Percentiles rank a stretch among this genome's conserved stretches.
Conservation (phyloP, 1,140 invertebrate species). For the Drosophila ficusphila region DNA sequence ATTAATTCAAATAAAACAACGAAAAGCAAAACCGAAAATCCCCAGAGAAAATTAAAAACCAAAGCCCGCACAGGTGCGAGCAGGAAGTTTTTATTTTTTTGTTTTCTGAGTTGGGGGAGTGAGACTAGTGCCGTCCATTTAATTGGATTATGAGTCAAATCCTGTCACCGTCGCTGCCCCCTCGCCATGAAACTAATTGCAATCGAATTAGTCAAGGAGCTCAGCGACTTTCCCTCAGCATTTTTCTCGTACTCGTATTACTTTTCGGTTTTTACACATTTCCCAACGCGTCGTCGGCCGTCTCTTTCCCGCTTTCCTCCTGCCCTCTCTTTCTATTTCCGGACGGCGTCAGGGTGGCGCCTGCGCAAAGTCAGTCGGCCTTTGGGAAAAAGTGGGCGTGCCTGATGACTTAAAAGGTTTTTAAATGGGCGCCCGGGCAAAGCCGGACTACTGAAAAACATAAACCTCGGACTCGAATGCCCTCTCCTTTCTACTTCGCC, state of each 20-base stretch:
- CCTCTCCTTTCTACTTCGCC: slow-evolving; percentile 54
- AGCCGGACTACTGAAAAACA: slow-evolving; percentile 22
- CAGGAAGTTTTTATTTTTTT: slow-evolving; percentile 46
- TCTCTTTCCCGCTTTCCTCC: background rate
- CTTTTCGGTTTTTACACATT: slow-evolving; percentile 27
- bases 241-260: slow-evolving; percentile 15
- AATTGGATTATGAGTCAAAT: slow-evolving; percentile 77
- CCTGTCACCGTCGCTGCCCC: slow-evolving; percentile 62
- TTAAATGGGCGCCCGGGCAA: slow-evolving; percentile 68
- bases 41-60: slow-evolving; percentile 33
- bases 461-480: slow-evolving; percentile 27
- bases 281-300: slow-evolving; percentile 34
- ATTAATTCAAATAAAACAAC: slow-evolving; percentile 23
- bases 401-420: slow-evolving; percentile 82
- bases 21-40: slow-evolving; percentile 26
- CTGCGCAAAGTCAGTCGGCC: slow-evolving; percentile 46
- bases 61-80: slow-evolving; percentile 66
- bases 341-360: slow-evolving; percentile 80
- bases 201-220: slow-evolving; percentile 82
- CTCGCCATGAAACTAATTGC: slow-evolving; percentile 66
- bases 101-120: slow-evolving; percentile 4
- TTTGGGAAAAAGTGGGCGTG: slow-evolving; percentile 73
- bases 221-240: slow-evolving; percentile 54
- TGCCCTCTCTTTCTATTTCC: slow-evolving; percentile 52
- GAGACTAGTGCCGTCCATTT: slow-evolving; percentile 60